These are phyloP conservation scores for Muscicapa comitata DNA, from an alignment of 2,797 vertebrate genomes.

Conservation along the genomic window DNA sequence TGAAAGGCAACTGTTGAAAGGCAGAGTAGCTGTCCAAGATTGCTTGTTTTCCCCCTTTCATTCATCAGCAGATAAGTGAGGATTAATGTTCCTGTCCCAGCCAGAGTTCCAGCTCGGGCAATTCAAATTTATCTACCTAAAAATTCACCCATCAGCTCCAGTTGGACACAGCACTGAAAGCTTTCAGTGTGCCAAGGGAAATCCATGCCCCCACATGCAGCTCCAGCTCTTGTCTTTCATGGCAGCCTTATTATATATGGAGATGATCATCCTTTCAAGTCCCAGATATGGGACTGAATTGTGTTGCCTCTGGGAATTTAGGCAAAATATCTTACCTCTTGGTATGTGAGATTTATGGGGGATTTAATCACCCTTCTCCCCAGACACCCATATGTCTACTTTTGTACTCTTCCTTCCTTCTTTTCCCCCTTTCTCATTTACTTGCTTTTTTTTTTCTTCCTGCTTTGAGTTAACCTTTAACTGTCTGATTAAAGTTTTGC, in stretches of 20 bases:
- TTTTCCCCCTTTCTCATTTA: neutral
- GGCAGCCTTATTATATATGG: constrained; percentile 36
- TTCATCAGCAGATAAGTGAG: neutral
- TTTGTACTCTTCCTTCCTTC: constrained; percentile 20
- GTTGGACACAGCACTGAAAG: neutral
- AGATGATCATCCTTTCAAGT: constrained; percentile 45
- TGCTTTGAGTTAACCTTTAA: constrained; percentile 26
- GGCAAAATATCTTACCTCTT: constrained; percentile 44
- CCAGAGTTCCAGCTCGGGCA: neutral
- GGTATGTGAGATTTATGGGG: constrained; percentile 54
- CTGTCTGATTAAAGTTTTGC: neutral
- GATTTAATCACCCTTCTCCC: constrained; percentile 49
- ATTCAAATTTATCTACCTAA: neutral
- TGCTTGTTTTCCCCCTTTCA: neutral
- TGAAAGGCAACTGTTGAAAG: neutral
- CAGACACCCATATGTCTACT: constrained; percentile 27
- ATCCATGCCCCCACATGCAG: neutral
- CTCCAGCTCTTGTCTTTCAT: constrained; percentile 28
- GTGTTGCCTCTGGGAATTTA: constrained; percentile 34
- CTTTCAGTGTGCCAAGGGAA: constrained; percentile 8
- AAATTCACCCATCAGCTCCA: neutral
- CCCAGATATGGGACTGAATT: constrained; percentile 2
- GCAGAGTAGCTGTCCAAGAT: neutral
- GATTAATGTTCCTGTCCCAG: neutral
- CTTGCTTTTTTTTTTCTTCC: neutral